Percentiles rank a stretch among this genome's conserved stretches.
These are phyloP conservation scores for Catostomus latipinnis DNA, from an alignment of 2,797 vertebrate species.

Conservation along the genomic window DNA sequence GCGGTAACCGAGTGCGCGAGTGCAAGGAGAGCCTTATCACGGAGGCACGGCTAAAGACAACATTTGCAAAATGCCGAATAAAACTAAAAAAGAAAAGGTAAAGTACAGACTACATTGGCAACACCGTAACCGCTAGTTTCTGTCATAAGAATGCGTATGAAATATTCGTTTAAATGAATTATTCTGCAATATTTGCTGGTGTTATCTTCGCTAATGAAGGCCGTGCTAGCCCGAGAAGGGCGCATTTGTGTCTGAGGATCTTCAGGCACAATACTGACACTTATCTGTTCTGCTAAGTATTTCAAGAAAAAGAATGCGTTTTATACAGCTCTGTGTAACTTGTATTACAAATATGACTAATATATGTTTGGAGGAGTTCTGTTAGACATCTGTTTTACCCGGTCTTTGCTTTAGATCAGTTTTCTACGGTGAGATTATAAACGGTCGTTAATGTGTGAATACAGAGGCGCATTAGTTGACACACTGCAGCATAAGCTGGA, in stretches of 20 bases:
- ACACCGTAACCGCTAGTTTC: fast-evolving
- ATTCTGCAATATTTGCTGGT: conserved; percentile 1
- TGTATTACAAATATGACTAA: no score
- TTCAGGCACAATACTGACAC: conserved; percentile 35
- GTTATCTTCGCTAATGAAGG: conserved; percentile 19
- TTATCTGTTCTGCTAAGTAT: background rate
- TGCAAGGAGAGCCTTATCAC: conserved; percentile 69
- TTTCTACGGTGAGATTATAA: conserved; percentile 34
- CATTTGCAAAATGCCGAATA: conserved; percentile 80
- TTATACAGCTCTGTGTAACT: background rate
- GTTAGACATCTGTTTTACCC: background rate
- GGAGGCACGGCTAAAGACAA: conserved; percentile 66
- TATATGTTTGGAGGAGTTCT: background rate
- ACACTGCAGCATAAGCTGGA: conserved; percentile 34
- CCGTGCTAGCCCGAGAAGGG: conserved; percentile 31
- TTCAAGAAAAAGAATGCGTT: background rate
- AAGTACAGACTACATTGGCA: background rate
- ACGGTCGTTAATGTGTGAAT: conserved; percentile 19
- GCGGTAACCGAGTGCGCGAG: conserved; percentile 69
- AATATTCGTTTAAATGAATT: background rate
- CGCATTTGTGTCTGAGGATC: background rate
- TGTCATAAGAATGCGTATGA: background rate
- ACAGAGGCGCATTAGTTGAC: conserved; percentile 31
- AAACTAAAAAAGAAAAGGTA: conserved; percentile 84
- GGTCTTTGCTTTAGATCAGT: conserved; percentile 17